Conservation (phyloP, 2,113 vertebrate species). For the Cranoglanis bouderius region DNA sequence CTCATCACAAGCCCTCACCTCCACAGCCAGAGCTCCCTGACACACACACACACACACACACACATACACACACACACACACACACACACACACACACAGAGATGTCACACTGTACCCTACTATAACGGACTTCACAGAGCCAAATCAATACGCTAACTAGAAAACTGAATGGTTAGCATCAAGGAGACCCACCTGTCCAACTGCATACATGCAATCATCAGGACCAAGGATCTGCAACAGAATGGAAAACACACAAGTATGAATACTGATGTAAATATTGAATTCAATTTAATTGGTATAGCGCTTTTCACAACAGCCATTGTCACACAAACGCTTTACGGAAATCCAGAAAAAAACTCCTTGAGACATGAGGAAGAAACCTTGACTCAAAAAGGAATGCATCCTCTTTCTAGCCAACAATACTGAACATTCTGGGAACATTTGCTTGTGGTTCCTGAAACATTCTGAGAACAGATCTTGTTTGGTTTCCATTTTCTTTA, state of each 20-base stretch:
- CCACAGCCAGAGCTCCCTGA: conserved; percentile 92
- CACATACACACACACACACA: neutral
- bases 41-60: conserved; percentile 36
- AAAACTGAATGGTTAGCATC: neutral
- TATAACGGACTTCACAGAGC: neutral
- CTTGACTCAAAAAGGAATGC: neutral
- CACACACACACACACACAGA: neutral
- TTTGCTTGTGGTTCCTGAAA: neutral
- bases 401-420: neutral
- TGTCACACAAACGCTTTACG: neutral
- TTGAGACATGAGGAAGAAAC: neutral
- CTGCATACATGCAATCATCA: conserved; percentile 93
- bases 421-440: neutral
- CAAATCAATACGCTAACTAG: neutral
- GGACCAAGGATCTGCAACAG: conserved; percentile 81
- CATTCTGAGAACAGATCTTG: neutral
- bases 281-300: neutral
- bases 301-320: neutral
- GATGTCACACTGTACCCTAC: neutral
- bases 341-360: neutral
- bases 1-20: conserved; percentile 86
- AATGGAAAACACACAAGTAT: neutral
- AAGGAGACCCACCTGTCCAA: conserved; percentile 83
- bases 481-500: neutral
- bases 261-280: neutral